Evolutionary conservation across 2,113 vertebrate genomes (phyloP), one percentile per base, ranked within the genome.

Genomic region (Greenwoodochromis staneri): DNA sequence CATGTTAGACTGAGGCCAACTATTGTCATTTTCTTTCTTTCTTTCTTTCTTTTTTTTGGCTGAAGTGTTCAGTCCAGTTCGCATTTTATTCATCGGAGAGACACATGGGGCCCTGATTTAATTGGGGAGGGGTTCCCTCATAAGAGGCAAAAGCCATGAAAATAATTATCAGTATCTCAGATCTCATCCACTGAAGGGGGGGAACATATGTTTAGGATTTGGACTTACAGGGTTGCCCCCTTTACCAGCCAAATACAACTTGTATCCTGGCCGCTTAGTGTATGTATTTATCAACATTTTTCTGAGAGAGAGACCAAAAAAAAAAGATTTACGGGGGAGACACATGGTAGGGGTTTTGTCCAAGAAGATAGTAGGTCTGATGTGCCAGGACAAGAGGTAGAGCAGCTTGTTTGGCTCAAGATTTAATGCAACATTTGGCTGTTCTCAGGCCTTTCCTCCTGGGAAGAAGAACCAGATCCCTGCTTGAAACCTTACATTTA

Each of bases 151-250:
- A 92, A 88, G 82, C 88, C 92, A 92, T 83, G 93, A 94, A 96
- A 93, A 93, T 93, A 94, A 94, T 95, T 90, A 94, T 95, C 95
- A 91, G 93, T 88, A 94, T 95, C 92, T 95, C 86, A 94, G 92
- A 95, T 95, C 96, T 95, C 94, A 92, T 90, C 81, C 91, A 92
- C 85, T 55, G 34, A 86, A 51, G 69, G 78, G 86, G 85, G 63
- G 21, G 21, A 85, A 95, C 96, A 96, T 95, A 85, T 96, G 96
- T 95, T 96, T 93, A 91, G 93, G 89, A 95, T 97, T 96, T 96
- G 90, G 94, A 90, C 80, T 88, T 21, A 16, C 63, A 57, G 38
- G 85, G 86, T 93, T 93, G 87, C 90, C 92, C 93, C 73, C 78
- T 82, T 93, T 87, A 86, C 93, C 93, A 94, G 87, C 88, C 94